Percentiles rank a stretch among this genome's conserved stretches.
phyloP scores from a whole-genome alignment of 1,140 invertebrate species.

The Dinoponera quadriceps region DNA sequence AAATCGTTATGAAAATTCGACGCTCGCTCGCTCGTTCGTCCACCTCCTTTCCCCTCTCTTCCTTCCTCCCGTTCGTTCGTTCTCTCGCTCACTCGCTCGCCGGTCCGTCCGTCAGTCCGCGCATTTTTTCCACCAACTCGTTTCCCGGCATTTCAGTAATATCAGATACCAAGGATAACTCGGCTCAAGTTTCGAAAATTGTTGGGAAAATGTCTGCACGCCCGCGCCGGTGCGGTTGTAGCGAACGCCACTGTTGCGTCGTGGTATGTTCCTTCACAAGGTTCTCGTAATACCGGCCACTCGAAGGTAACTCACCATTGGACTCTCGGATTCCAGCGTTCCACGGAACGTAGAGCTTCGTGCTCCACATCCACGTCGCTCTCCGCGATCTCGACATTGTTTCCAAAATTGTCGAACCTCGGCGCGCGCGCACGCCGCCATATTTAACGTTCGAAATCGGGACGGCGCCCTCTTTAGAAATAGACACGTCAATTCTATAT shows the following conservation, averaged over 20 bases:
- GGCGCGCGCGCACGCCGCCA: background rate
- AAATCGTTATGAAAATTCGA: constrained; percentile 39
- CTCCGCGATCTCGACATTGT: constrained; percentile 52
- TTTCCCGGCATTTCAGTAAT: constrained; percentile 50
- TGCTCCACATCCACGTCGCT: constrained; percentile 43
- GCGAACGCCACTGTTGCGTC: constrained; percentile 38
- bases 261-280: constrained; percentile 50
- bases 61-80: no score
- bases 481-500: constrained; percentile 4
- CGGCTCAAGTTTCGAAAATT: constrained; percentile 54
- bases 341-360: constrained; percentile 38
- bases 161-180: constrained; percentile 58
- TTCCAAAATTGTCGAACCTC: constrained; percentile 53
- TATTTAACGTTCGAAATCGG: constrained; percentile 7
- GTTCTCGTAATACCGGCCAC: constrained; percentile 54
- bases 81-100: background rate
- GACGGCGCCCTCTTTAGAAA: background rate
- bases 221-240: background rate
- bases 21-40: background rate
- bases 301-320: constrained; percentile 61
- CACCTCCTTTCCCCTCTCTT: no score
- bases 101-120: background rate
- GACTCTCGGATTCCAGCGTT: constrained; percentile 52
- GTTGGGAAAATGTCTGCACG: constrained; percentile 39
- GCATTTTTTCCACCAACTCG: constrained; percentile 27